These are phyloP conservation scores for Sitodiplosis mosellana DNA, from an alignment of 1,140 invertebrate genomes.

Conservation along the genomic window DNA sequence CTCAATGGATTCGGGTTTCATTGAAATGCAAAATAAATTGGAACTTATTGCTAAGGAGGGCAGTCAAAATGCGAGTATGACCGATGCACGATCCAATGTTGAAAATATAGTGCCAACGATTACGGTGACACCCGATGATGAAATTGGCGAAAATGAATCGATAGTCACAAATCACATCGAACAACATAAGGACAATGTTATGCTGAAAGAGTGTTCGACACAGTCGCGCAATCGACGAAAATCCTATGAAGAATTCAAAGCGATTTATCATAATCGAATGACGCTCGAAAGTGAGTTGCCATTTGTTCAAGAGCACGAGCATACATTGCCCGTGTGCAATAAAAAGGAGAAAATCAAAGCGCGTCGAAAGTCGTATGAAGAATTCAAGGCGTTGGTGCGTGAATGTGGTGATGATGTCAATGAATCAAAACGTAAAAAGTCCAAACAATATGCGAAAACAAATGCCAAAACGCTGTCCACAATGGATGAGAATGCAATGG, in stretches of 20 bases:
- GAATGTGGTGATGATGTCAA: conserved; percentile 13
- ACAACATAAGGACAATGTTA: background rate
- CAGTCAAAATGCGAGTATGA: background rate
- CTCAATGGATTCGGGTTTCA: conserved; percentile 25
- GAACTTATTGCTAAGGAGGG: background rate
- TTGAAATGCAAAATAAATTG: conserved; percentile 19
- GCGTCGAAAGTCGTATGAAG: conserved; percentile 24
- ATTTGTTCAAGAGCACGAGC: too few species aligned
- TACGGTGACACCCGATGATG: background rate
- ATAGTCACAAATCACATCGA: background rate
- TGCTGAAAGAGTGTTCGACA: conserved; percentile 20
- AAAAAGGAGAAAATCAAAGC: conserved; percentile 19
- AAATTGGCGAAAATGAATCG: background rate
- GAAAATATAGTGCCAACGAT: background rate
- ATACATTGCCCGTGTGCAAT: background rate
- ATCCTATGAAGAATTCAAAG: conserved; percentile 25
- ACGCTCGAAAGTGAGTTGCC: background rate
- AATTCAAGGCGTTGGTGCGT: conserved; percentile 22
- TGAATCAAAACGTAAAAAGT: background rate
- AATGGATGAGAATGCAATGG: too few species aligned
- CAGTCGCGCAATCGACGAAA: conserved; percentile 24
- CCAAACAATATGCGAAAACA: background rate
- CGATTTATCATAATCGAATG: conserved; percentile 2
- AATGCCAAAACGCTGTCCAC: too few species aligned
- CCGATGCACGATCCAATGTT: background rate